Evolutionary conservation across 2,888 invertebrate species (phyloP).

Genomic region (Pardosa pseudoannulata): DNA sequence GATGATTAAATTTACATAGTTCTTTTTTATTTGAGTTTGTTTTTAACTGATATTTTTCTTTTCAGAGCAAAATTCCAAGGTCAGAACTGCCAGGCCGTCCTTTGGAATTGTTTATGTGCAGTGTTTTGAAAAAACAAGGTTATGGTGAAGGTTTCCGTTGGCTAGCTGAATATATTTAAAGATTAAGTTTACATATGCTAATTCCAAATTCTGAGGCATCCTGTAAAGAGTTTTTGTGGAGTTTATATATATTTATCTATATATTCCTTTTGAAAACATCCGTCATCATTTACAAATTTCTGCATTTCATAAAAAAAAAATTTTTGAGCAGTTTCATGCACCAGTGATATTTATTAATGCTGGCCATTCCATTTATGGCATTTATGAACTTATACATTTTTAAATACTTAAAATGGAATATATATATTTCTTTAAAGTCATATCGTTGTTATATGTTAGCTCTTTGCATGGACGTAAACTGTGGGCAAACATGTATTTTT

Average conservation of each 20-base stretch:
- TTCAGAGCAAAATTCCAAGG: constrained; percentile 84
- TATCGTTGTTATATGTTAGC: too few relatives aligned
- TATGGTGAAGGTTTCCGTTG: constrained; percentile 99
- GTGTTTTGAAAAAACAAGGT: constrained; percentile 98
- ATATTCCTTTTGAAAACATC: not conserved
- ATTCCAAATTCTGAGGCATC: not conserved
- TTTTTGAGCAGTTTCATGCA: not conserved
- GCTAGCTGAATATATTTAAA: constrained; percentile 95
- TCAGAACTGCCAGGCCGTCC: constrained; percentile 82
- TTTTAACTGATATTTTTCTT: constrained; percentile 5
- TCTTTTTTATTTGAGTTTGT: too few relatives aligned
- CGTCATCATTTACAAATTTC: not conserved
- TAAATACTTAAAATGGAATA: not conserved
- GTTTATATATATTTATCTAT: not conserved
- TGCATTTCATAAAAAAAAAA: not conserved
- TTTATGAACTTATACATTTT: not conserved
- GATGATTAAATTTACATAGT: too few relatives aligned
- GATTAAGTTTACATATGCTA: not conserved
- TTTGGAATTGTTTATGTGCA: constrained; percentile 99
- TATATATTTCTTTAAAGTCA: too few relatives aligned
- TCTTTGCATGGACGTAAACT: too few relatives aligned
- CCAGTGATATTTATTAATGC: constrained; percentile 14
- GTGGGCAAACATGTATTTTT: too few relatives aligned
- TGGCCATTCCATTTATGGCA: constrained; percentile 18
- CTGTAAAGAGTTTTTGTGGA: constrained; percentile 1